phyloP scores from a whole-genome alignment of 2,888 invertebrate species.

The Amiota communis region DNA sequence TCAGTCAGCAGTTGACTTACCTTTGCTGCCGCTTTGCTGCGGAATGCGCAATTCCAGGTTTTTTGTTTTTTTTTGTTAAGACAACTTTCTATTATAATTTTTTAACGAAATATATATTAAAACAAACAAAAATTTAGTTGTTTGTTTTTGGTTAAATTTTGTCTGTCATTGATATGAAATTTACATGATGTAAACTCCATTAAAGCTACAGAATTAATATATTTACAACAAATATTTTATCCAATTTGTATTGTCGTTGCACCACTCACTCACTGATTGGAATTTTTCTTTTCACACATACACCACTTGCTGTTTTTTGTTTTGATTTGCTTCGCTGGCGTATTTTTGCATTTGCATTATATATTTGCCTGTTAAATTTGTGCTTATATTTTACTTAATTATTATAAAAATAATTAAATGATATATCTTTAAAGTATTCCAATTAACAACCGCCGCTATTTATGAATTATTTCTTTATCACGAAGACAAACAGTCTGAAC shows the following conservation, averaged over 20 bases:
- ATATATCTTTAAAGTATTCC: too few species aligned
- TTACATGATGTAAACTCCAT: neutral
- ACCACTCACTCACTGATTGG: neutral
- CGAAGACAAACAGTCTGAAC: too few species aligned
- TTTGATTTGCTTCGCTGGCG: slow-evolving; percentile 7
- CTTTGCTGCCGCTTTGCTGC: slow-evolving; percentile 17
- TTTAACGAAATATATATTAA: neutral
- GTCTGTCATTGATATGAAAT: neutral
- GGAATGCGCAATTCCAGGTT: slow-evolving; percentile 27
- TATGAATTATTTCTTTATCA: too few species aligned
- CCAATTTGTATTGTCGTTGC: too few species aligned
- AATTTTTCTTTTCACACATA: neutral
- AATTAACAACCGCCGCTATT: too few species aligned
- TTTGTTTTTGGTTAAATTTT: neutral
- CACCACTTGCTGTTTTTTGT: neutral
- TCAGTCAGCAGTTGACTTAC: slow-evolving; percentile 6
- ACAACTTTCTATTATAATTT: slow-evolving; percentile 22
- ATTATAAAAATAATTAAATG: too few species aligned
- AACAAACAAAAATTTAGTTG: neutral
- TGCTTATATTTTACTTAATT: too few species aligned
- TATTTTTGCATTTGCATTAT: neutral
- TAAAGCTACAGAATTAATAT: neutral
- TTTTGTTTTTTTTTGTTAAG: neutral
- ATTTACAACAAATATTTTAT: neutral
- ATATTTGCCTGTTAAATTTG: too few species aligned